Conservation (phyloP, 2,888 invertebrate genomes). For the Heteromurus nitidus region DNA sequence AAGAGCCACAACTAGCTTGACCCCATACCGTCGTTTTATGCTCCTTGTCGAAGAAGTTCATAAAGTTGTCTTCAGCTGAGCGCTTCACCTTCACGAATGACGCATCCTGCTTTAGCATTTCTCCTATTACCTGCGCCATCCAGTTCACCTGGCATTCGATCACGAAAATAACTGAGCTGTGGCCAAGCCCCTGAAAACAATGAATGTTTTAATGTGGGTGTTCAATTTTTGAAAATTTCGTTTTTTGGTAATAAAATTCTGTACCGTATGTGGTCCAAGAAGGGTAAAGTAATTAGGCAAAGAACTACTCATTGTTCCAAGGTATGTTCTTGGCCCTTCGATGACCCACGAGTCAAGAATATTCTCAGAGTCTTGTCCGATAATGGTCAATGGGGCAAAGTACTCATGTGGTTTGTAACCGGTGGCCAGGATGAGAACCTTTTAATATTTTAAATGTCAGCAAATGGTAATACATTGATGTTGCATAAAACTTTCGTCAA, state of each 20-base stretch:
- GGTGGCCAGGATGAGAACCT: constrained; percentile 69
- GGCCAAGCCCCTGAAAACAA: constrained; percentile 48
- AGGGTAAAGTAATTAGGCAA: constrained; percentile 67
- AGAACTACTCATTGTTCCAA: constrained; percentile 52
- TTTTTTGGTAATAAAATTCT: too few relatives aligned
- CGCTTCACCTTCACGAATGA: constrained; percentile 27
- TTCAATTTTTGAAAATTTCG: too few relatives aligned
- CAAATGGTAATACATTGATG: not conserved
- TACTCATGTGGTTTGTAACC: constrained; percentile 70
- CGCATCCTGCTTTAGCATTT: constrained; percentile 42
- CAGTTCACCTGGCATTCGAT: constrained; percentile 66
- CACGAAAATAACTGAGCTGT: constrained; percentile 54
- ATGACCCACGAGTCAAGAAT: constrained; percentile 57
- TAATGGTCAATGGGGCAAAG: constrained; percentile 66
- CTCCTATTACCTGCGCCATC: constrained; percentile 41
- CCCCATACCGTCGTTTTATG: constrained; percentile 60
- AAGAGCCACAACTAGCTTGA: constrained; percentile 48
- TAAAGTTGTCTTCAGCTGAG: constrained; percentile 40
- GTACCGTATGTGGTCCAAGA: constrained; percentile 65
- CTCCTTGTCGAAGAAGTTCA: constrained; percentile 36
- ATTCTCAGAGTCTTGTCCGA: constrained; percentile 51
- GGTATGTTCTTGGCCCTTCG: constrained; percentile 55
- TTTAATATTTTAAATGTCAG: constrained; percentile 1
- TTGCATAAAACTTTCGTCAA: not conserved
- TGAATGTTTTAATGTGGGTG: not conserved